Evolutionary conservation across 1,140 invertebrate genomes (phyloP).

Genomic region (Eueides isabella): DNA sequence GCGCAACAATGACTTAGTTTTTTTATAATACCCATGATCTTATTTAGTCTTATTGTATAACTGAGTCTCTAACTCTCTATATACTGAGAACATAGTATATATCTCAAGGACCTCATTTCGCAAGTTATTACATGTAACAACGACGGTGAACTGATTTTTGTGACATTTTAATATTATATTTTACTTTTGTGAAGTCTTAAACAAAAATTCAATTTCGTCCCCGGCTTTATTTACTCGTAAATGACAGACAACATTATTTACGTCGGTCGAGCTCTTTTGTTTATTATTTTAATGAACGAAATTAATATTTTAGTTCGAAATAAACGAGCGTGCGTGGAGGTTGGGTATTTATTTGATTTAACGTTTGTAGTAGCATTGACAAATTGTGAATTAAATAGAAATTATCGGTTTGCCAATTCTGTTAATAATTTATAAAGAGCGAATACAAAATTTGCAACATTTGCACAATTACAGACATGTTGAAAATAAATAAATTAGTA

Average conservation of each 20-base stretch:
- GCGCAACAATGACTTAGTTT: no score
- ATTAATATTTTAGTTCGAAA: slow-evolving; percentile 5
- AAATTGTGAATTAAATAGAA: background rate
- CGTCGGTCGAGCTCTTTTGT: background rate
- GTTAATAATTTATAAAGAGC: background rate
- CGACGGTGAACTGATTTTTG: background rate
- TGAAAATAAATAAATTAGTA: no score
- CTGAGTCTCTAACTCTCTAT: no score
- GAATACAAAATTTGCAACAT: no score
- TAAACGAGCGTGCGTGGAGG: background rate
- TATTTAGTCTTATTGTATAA: no score
- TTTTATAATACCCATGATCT: no score
- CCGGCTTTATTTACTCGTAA: background rate
- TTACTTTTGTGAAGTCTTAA: background rate
- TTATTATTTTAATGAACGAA: slow-evolving; percentile 2
- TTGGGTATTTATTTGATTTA: background rate
- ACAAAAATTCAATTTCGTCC: slow-evolving; percentile 7
- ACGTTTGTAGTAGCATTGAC: background rate
- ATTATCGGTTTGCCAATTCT: background rate
- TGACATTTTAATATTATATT: slow-evolving; percentile 6
- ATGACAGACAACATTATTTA: background rate
- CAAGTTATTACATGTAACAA: no score
- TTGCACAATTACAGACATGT: no score
- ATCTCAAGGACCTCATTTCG: background rate
- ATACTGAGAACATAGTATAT: no score